These are phyloP conservation scores for Rosalia funebris DNA, from an alignment of 2,888 invertebrate species.

Conservation along the genomic window DNA sequence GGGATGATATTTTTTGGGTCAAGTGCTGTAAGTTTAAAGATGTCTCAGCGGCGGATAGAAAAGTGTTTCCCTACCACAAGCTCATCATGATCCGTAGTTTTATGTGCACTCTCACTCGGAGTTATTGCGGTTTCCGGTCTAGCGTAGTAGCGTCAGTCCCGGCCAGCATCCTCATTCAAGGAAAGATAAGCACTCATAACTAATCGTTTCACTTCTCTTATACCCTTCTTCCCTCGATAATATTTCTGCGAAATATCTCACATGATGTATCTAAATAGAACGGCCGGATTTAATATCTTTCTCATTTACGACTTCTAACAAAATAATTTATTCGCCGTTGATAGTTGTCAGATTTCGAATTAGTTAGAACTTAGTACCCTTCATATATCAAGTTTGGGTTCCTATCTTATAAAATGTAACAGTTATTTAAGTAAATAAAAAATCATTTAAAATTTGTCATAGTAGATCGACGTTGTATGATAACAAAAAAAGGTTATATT, in stretches of 20 bases:
- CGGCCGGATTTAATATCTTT: background rate
- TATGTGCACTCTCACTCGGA: constrained; percentile 40
- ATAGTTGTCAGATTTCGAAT: too few relatives aligned
- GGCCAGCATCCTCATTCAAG: constrained; percentile 38
- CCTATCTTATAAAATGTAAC: too few relatives aligned
- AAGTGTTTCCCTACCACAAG: background rate
- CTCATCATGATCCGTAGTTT: constrained; percentile 37
- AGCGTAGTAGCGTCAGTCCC: constrained; percentile 9
- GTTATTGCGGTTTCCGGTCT: constrained; percentile 42
- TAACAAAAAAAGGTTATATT: too few relatives aligned
- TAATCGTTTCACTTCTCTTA: constrained; percentile 38
- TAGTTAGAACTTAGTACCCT: too few relatives aligned
- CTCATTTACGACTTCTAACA: too few relatives aligned
- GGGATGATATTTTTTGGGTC: background rate
- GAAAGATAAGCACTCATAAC: constrained; percentile 44
- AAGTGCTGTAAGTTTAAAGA: background rate
- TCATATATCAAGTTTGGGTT: too few relatives aligned
- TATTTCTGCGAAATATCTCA: background rate
- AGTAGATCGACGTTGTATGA: too few relatives aligned
- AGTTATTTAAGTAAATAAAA: too few relatives aligned
- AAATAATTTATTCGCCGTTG: too few relatives aligned
- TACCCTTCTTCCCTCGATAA: constrained; percentile 29
- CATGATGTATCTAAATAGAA: background rate
- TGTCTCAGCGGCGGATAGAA: background rate
- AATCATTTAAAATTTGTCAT: too few relatives aligned